Evolutionary conservation across 2,113 vertebrate genomes (phyloP).

Genomic region (Paradisaea rubra): DNA sequence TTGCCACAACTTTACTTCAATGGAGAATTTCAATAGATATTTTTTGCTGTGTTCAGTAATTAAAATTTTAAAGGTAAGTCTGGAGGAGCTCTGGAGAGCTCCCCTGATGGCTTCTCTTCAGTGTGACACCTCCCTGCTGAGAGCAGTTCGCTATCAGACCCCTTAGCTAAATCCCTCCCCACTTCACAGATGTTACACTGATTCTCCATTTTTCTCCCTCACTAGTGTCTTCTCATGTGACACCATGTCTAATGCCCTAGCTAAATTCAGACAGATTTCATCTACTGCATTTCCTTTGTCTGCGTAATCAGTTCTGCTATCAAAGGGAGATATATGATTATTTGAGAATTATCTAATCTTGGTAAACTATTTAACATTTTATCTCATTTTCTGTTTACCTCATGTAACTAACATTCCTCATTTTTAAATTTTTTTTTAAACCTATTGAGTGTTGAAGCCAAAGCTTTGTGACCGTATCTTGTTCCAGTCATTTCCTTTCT

Average conservation of each 20-base stretch:
- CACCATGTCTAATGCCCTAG: not conserved
- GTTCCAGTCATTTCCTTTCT: not conserved
- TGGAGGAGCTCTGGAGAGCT: not conserved
- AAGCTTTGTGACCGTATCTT: not conserved
- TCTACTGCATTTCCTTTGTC: constrained; percentile 16
- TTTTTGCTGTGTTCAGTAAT: not conserved
- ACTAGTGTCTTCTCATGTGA: not conserved
- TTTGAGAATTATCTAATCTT: not conserved
- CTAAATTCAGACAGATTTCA: constrained; percentile 18
- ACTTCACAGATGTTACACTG: not conserved
- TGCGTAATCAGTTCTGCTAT: not conserved
- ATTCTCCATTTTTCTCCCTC: not conserved
- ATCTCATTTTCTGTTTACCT: constrained; percentile 1
- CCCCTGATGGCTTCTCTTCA: not conserved
- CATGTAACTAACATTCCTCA: not conserved
- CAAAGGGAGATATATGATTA: not conserved
- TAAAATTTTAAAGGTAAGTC: not conserved
- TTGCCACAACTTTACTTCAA: not conserved
- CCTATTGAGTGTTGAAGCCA: not conserved
- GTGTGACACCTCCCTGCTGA: not conserved
- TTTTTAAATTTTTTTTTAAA: not conserved
- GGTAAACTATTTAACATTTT: constrained; percentile 18
- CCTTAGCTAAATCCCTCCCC: not conserved
- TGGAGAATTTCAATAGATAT: not conserved
- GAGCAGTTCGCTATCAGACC: not conserved